Conservation (phyloP, 2,797 vertebrate genomes). For the Chaenodraco wilsoni region DNA sequence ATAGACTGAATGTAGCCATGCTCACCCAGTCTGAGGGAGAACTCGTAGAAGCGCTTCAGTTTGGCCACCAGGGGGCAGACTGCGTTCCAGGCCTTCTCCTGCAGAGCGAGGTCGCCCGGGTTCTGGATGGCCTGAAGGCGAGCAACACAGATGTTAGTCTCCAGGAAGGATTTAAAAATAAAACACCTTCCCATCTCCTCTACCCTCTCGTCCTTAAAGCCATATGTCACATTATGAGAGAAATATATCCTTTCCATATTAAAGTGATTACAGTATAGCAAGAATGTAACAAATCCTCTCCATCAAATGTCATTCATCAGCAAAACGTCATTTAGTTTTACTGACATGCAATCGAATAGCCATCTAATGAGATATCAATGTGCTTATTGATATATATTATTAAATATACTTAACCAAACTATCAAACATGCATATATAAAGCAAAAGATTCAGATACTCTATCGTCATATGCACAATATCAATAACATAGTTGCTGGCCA, state of each 20-base stretch:
- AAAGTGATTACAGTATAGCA: conserved; percentile 7
- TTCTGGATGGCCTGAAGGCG: conserved; percentile 89
- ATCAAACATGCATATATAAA: neutral
- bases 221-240: conserved; percentile 1
- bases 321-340: neutral
- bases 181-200: conserved; percentile 1
- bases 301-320: neutral
- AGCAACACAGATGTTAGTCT: conserved; percentile 51
- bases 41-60: conserved; percentile 93
- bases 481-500: too few relatives aligned
- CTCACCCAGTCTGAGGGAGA: conserved; percentile 91
- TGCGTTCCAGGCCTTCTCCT: conserved; percentile 92
- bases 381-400: neutral
- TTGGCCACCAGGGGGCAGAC: conserved; percentile 93
- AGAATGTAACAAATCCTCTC: neutral
- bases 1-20: neutral
- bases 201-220: neutral
- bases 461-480: too few relatives aligned
- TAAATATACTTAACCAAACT: neutral
- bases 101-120: conserved; percentile 89
- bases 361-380: neutral
- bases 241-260: neutral
- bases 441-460: too few relatives aligned
- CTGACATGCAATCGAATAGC: too few relatives aligned
- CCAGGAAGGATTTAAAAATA: conserved; percentile 8